Evolutionary conservation across 2,797 vertebrate genomes (phyloP), one percentile per base, ranked within the genome.

Genomic region (Hyperoplus immaculatus): DNA sequence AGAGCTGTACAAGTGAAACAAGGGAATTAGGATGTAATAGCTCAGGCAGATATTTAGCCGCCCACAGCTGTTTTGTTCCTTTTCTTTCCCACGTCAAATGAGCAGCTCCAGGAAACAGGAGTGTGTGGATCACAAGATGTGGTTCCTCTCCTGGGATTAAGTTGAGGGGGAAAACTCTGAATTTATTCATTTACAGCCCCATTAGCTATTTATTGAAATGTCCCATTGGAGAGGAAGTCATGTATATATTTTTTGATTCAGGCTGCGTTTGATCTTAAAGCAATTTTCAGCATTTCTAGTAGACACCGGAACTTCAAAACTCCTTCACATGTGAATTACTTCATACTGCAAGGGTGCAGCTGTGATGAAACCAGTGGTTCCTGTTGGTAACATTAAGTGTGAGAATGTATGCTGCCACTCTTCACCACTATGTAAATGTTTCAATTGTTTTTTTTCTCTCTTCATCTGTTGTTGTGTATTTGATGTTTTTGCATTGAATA

Each of bases 101-200:
- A 69, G 58, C 29, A n/a, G 61, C 14, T 70, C 21, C 39, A 53
- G 38, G 8, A 68, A 49, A 29, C 29, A 29, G 29, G n/a, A 16
- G 16, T 72, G 49, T 66, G 55, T 39, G 71, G 57, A 77, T 72
- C 63, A 54, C 55, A 59, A 47, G 69, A 64, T 50, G 15, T 71
- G 58, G 36, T 38, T 45, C 55, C 45, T 62, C 66, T 64, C 59
- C 58, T 41, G 60, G 49, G 54, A 50, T 75, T 55, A 59, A 6
- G 41, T 56, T 69, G 59, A 8, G 65, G 50, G 18, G 4, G 13
- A 11, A 12, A 39, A 64, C 4, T 43, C 63, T 29, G 15, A 7
- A 45, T 47, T 69, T 69, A 53, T 16, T 16, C 46, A 68, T 58
- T 61, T 29, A 38, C 46, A 68, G 53, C 57, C n/a, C 36, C 15